Percentiles rank a stretch among this genome's conserved stretches.
phyloP scores from a whole-genome alignment of 2,113 vertebrate genomes.

The Cynoglossus semilaevis region DNA sequence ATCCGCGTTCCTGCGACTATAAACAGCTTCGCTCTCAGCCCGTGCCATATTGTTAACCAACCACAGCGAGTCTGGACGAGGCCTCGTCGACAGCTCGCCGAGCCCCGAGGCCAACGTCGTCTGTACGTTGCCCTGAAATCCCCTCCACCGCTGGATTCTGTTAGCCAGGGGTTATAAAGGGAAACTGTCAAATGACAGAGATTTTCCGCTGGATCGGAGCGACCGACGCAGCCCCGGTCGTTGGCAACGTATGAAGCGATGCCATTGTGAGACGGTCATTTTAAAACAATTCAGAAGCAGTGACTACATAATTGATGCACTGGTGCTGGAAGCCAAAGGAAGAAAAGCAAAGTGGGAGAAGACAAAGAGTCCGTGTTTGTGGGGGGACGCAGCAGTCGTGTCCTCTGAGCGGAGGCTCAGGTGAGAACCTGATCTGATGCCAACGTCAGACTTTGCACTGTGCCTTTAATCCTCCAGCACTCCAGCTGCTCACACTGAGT shows the following conservation, averaged over 20 bases:
- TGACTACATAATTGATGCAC: slow-evolving; percentile 52
- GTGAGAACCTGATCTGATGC: slow-evolving; percentile 53
- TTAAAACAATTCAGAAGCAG: slow-evolving; percentile 44
- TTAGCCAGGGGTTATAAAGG: slow-evolving; percentile 44
- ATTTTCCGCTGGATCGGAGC: slow-evolving; percentile 21
- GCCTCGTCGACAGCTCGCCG: slow-evolving; percentile 34
- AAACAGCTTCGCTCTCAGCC: slow-evolving; percentile 53
- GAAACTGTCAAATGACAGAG: slow-evolving; percentile 52
- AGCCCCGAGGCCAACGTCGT: slow-evolving; percentile 58
- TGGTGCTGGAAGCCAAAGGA: slow-evolving; percentile 19
- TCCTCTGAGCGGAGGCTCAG: slow-evolving; percentile 47
- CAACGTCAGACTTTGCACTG: slow-evolving; percentile 30
- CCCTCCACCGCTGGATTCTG: slow-evolving; percentile 44
- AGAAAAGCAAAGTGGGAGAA: slow-evolving; percentile 19
- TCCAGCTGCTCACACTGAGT: slow-evolving; percentile 3
- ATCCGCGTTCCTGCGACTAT: slow-evolving; percentile 55
- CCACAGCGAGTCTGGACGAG: slow-evolving; percentile 53
- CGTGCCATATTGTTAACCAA: slow-evolving; percentile 55
- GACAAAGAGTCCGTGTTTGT: slow-evolving; percentile 7
- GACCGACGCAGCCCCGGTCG: slow-evolving; percentile 43
- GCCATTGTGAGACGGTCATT: slow-evolving; percentile 51
- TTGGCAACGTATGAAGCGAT: slow-evolving; percentile 46
- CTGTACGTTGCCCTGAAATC: slow-evolving; percentile 61
- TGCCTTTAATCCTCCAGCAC: slow-evolving; percentile 35
- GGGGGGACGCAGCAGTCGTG: slow-evolving; percentile 28